Evolutionary conservation across 2,888 invertebrate genomes (phyloP).

Genomic region (Blomia tropicalis): DNA sequence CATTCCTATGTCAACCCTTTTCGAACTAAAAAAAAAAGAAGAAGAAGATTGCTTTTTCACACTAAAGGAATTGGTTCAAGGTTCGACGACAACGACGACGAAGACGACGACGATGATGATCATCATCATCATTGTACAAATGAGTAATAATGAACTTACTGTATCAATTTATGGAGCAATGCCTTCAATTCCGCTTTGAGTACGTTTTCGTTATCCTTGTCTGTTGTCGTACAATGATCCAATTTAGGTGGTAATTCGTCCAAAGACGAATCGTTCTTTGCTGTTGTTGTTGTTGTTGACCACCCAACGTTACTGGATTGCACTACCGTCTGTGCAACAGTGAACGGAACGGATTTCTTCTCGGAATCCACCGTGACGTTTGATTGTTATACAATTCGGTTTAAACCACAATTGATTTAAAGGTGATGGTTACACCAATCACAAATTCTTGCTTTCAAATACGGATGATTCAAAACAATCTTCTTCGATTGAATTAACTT

Average conservation of each 20-base stretch:
- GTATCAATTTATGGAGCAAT: conserved; percentile 2
- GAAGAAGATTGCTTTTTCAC: too few species aligned
- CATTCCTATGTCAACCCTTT: too few species aligned
- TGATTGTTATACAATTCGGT: not conserved
- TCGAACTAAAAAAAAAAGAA: too few species aligned
- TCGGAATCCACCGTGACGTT: conserved; percentile 4
- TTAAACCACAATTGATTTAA: not conserved
- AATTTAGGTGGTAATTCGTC: not conserved
- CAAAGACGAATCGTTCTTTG: not conserved
- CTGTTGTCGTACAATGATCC: not conserved
- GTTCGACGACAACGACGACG: too few species aligned
- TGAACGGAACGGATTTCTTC: conserved; percentile 6
- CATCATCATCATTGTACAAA: too few species aligned
- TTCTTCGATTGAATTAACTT: too few species aligned
- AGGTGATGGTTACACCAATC: too few species aligned
- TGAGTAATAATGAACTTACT: conserved; percentile 15
- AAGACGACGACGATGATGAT: too few species aligned
- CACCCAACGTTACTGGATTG: too few species aligned
- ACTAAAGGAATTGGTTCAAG: too few species aligned
- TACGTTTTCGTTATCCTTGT: not conserved
- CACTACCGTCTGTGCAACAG: not conserved
- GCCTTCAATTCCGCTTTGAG: conserved; percentile 10
- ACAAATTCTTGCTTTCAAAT: too few species aligned
- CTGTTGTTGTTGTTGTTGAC: not conserved
- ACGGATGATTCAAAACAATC: too few species aligned